A percentile compares a stretch with the other conserved stretches of the same genome.
Evolutionary conservation across 1,140 invertebrate species (phyloP).

Genomic region (Drosophila yakuba): DNA sequence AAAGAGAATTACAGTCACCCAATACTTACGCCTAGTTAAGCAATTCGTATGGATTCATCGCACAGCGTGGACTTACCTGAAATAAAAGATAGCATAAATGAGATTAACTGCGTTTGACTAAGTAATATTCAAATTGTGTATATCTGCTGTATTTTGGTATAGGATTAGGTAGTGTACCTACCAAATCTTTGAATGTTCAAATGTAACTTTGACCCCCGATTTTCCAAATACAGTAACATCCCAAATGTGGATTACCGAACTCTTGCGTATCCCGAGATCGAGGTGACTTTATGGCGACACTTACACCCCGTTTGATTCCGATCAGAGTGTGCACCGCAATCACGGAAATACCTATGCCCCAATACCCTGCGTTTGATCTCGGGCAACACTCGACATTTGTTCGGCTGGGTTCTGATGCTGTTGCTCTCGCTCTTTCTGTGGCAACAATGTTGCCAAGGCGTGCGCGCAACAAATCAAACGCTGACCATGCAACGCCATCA

Average conservation of each 20-base stretch:
- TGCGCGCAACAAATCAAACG: constrained; percentile 77
- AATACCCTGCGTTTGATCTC: constrained; percentile 5
- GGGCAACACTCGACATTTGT: constrained; percentile 39
- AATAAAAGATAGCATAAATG: constrained; percentile 34
- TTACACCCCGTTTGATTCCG: not conserved
- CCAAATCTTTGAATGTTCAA: no score
- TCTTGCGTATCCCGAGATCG: not conserved
- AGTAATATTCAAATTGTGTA: not conserved
- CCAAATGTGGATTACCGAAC: constrained; percentile 1
- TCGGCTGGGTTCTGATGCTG: constrained; percentile 7
- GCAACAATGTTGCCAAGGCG: constrained; percentile 76
- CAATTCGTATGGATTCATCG: constrained; percentile 61
- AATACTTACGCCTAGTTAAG: constrained; percentile 66
- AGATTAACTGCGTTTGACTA: not conserved
- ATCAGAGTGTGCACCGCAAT: not conserved
- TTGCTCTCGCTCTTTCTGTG: constrained; percentile 18
- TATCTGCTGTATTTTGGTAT: not conserved
- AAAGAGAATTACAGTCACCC: constrained; percentile 53
- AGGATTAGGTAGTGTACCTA: not conserved
- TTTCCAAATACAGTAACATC: not conserved
- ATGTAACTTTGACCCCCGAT: no score
- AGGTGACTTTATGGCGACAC: constrained; percentile 15
- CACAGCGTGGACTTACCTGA: constrained; percentile 58
- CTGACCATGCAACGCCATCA: constrained; percentile 64
- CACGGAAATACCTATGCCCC: constrained; percentile 1